Conservation (phyloP, 2,113 vertebrate genomes). For the Petaurus breviceps region DNA sequence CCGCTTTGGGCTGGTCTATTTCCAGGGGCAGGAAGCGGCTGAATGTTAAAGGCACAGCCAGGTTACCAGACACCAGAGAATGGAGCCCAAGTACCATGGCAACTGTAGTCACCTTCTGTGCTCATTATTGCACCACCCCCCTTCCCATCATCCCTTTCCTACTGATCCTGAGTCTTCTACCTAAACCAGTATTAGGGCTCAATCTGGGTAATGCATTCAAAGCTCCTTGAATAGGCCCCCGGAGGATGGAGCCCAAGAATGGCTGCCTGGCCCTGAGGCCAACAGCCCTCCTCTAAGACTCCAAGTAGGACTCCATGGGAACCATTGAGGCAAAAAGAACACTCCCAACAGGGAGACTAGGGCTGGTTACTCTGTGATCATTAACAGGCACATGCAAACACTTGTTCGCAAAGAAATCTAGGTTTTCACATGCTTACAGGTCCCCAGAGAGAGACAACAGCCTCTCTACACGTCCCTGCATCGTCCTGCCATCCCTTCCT, state of each 20-base stretch:
- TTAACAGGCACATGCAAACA: neutral
- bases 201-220: neutral
- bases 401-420: neutral
- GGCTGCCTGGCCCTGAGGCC: neutral
- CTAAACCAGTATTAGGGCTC: neutral
- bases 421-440: neutral
- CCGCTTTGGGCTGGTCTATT: neutral
- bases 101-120: neutral
- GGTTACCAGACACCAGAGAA: neutral
- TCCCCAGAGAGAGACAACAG: neutral
- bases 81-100: neutral
- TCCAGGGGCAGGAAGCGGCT: neutral
- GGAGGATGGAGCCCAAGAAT: neutral
- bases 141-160: neutral
- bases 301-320: neutral
- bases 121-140: neutral
- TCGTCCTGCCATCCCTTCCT: neutral
- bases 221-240: neutral
- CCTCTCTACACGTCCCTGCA: neutral
- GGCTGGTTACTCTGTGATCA: neutral
- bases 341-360: neutral
- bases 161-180: neutral
- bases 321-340: neutral
- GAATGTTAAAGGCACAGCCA: neutral
- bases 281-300: neutral